Conservation (phyloP, 2,797 vertebrate genomes). For the Micromesistius poutassou region DNA sequence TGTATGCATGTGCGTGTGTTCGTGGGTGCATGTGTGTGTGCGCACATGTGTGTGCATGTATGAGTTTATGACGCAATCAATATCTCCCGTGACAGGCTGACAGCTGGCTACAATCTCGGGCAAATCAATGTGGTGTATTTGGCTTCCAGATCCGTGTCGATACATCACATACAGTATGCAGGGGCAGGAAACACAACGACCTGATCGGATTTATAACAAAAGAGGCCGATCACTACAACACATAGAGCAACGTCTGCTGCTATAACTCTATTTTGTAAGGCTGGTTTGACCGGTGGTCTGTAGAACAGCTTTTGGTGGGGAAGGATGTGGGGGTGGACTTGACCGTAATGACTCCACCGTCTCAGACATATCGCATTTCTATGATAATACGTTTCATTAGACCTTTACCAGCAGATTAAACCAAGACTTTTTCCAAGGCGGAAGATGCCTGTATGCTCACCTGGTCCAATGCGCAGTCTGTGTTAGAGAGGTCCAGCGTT, state of each 20-base stretch:
- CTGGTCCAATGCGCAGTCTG: constrained; percentile 92
- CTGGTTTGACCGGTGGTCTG: not conserved
- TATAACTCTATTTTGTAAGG: not conserved
- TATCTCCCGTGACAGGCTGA: constrained; percentile 50
- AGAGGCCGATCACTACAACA: constrained; percentile 38
- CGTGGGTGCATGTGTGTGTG: not conserved
- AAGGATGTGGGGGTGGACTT: not conserved
- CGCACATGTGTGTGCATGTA: not conserved
- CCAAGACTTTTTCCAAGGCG: not conserved
- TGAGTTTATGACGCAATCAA: constrained; percentile 40
- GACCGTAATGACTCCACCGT: not conserved
- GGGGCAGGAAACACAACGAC: constrained; percentile 23
- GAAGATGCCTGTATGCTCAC: constrained; percentile 64
- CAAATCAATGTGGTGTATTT: constrained; percentile 61
- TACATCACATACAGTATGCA: constrained; percentile 50
- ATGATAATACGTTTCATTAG: not conserved
- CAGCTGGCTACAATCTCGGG: constrained; percentile 61
- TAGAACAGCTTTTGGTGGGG: not conserved
- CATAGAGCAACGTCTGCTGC: not conserved
- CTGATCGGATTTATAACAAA: constrained; percentile 24
- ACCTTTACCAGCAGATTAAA: not conserved
- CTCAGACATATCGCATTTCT: not conserved
- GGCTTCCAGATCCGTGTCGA: constrained; percentile 49
- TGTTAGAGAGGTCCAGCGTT: constrained; percentile 92
- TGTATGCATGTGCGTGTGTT: not conserved